Base-by-base conservation (phyloP, 2,888 invertebrate species). In the Latrodectus elegans region DNA sequence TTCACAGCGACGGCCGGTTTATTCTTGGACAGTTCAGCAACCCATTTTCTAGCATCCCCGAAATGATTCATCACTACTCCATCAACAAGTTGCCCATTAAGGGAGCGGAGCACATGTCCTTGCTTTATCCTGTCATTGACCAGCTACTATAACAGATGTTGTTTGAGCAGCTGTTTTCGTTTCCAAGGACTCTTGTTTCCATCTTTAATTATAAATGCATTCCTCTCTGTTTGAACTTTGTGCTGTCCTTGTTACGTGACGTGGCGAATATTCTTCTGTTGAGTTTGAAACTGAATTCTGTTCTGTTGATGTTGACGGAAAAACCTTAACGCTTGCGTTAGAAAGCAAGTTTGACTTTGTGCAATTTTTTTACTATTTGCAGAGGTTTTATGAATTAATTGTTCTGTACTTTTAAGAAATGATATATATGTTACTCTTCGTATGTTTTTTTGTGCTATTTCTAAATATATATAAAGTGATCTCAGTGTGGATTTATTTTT, bases 41-140 rank as follows among this genome's bases (percentile, higher is more conserved):
- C 90, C 97, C 97, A 49, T 99, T 98, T 92, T 95, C 95, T 74
- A 96, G 95, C 78, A 97, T 99, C 90, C 97, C 98, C n/a, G 96
- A 97, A 91, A 96, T 99, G 95, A 96, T 99, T 92, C 95, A 96
- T 90, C 97, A 98, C 92, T 98, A 98, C 93, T 96, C 97, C 89
- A 94, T 96, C 80, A 97, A 97, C 93, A 95, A 97, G 91, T 94
- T 99, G 90, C 98, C 98, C 75, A 97, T 99, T 84, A 94, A 97
- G 90, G 98, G 98, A 81, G 98, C 98, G 38, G 98, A 98, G 92
- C 98, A 98, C 93, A 98, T 99, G 96, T 96, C 97, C 92, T 94
- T 99, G 89, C 94, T 97, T 90, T 96, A 97, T 92, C 98, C 98
- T 76, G 95, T 98, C 89, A 96, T 96, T 91, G 96, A 95, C 91